phyloP scores from a whole-genome alignment of 2,797 vertebrate species.

The Pseudomugil gertrudae region DNA sequence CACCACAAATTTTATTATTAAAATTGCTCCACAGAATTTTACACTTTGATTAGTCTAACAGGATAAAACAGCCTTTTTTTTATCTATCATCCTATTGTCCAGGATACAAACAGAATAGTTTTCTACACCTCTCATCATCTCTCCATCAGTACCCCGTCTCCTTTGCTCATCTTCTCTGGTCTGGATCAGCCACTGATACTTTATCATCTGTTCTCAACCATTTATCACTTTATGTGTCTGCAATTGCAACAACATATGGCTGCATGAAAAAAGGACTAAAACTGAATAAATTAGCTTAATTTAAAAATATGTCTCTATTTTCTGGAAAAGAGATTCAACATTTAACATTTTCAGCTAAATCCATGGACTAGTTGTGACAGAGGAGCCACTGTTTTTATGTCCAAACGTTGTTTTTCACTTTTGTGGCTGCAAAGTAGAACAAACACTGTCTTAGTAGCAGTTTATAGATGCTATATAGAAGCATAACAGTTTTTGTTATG shows the following conservation, averaged over 20 bases:
- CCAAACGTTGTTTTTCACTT: slow-evolving; percentile 43
- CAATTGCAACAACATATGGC: slow-evolving; percentile 8
- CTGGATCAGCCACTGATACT: slow-evolving; percentile 38
- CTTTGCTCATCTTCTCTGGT: slow-evolving; percentile 34
- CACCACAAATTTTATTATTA: too few species aligned
- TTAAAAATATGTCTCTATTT: neutral
- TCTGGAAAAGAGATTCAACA: neutral
- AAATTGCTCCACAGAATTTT: too few species aligned
- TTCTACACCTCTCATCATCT: neutral
- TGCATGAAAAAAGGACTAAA: slow-evolving; percentile 3
- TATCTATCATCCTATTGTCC: too few species aligned
- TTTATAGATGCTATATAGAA: slow-evolving; percentile 39
- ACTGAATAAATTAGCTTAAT: slow-evolving; percentile 8
- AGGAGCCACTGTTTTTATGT: slow-evolving; percentile 30
- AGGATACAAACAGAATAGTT: too few species aligned
- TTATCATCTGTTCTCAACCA: slow-evolving; percentile 43
- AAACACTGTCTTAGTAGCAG: slow-evolving; percentile 48
- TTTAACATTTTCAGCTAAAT: neutral
- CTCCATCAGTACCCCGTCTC: slow-evolving; percentile 24
- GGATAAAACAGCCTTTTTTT: too few species aligned
- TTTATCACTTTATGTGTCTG: slow-evolving; percentile 15
- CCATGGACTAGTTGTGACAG: neutral
- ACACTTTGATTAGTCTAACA: too few species aligned
- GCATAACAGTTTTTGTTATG: slow-evolving; percentile 44
- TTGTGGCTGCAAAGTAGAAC: slow-evolving; percentile 50